These are phyloP conservation scores for Sparus aurata DNA, from an alignment of 2,797 vertebrate species.

Conservation along the genomic window DNA sequence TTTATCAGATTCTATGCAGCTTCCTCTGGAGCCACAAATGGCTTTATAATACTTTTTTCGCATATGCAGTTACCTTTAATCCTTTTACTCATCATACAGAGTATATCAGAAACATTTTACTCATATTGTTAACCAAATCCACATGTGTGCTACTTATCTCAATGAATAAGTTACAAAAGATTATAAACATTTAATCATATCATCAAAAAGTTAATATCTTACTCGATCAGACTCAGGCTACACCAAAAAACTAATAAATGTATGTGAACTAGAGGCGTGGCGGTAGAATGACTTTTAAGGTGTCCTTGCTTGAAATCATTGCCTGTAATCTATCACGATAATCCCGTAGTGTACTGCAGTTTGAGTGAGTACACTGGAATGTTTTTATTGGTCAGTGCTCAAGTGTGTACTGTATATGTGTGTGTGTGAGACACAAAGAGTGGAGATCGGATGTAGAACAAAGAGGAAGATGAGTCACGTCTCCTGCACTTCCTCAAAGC, in stretches of 20 bases:
- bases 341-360: neutral
- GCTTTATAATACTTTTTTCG: too few relatives aligned
- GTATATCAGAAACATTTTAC: neutral
- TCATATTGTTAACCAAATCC: neutral
- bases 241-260: too few relatives aligned
- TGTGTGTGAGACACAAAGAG: neutral
- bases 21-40: too few relatives aligned
- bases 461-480: neutral
- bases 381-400: neutral
- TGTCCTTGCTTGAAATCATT: too few relatives aligned
- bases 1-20: too few relatives aligned
- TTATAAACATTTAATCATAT: neutral
- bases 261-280: neutral
- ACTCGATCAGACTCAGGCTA: too few relatives aligned
- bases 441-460: neutral
- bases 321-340: neutral
- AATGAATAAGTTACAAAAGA: neutral
- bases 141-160: neutral
- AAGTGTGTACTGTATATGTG: neutral
- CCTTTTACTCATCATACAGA: too few relatives aligned
- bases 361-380: neutral
- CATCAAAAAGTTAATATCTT: neutral
- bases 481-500: neutral
- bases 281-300: neutral
- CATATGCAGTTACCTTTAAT: too few relatives aligned